Base-by-base conservation (phyloP, 2,888 invertebrate genomes). In the Plemyria rubiginata region DNA sequence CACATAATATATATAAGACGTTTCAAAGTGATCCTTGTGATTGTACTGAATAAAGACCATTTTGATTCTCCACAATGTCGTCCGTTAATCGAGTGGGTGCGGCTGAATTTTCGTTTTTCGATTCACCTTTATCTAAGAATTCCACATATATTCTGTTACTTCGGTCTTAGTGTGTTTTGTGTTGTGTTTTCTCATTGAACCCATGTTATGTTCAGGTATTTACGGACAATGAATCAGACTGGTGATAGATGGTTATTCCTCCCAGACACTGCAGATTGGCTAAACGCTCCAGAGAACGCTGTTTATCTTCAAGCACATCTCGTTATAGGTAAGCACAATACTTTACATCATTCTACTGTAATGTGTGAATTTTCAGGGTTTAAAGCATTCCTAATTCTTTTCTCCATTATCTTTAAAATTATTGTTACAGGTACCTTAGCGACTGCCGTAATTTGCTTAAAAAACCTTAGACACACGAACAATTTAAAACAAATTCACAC, bases 221-320 rank as follows among this genome's bases (percentile, higher is more conserved):
- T 96, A 29, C 92, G 96, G 69, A 94, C 94, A 62, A 94, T 97
- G 83, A 98, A 98, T 85, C 96, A 96, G 76, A 97, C 97, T 0
- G 98, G 98, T 0, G 96, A 98, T 82, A 95, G 98, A 76, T 98
- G 97, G 96, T 91, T 96, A 45, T 94, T 96, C 79, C 81, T 96
- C 12, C 95, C 96, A 0, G 97, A 98, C 81, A 92, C 97, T 13
- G 94, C 95, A 0, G 95, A 96, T 74, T 96, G 95, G 94, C 83
- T 97, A 40, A 91, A 94, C 46, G 84, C 92, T 49, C 88, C 94
- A 0, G 93, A 95, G 60, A 94, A 95, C 73, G 84, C 86, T 59
- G 55, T 90, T 11, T 93, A 89, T 66, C 85, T 95, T 60, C 93
- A 94, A 73, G 72, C 74, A 3, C 88, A 89, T 68, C 70, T 89